Evolutionary conservation across 2,113 vertebrate genomes (phyloP), one percentile per base, ranked within the genome.

Genomic region (Tragelaphus buxtoni): DNA sequence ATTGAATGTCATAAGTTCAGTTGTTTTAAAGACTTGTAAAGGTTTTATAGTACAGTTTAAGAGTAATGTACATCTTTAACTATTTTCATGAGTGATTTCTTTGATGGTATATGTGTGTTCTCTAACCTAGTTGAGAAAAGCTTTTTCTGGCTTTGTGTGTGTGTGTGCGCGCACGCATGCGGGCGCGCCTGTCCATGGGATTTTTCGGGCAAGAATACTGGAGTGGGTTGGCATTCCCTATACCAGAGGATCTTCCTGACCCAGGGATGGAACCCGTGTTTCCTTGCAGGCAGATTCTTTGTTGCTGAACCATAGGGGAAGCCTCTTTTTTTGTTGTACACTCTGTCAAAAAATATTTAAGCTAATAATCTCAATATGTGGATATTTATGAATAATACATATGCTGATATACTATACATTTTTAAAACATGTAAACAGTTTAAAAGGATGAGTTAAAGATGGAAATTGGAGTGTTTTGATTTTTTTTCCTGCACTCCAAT

Each of bases 11-110:
- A 39, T 84, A 72, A 84, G 42, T 90, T 92, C 39, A 83, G 2
- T 90, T 95, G 69, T 89, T 88, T 51, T 28, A 88, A 53, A 82
- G 35, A 88, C 51, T 77, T 24, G 14, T 53, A 95, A 84, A 8
- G 18, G 17, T 87, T 97, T 91, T 83, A 39, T 87, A 61, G 84
- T 74, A 63, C 39, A 90, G 12, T 60, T 87, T 72, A 88, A 80
- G 47, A 63, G 84, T 60, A 93, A 30, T 72, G 18, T 86, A 45
- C 9, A 18, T 88, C 58, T 91, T 88, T 6, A 92, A 11, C 69
- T 74, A 6, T 94, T 83, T 96, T 92, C 82, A 17, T 56, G 84
- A 83, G 35, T 80, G 32, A 79, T 88, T 88, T 86, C 65, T 24
- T 77, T 90, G 32, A 61, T 93, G 32, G 32, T 32, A 1, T 88